Evolutionary conservation across 2,888 invertebrate species (phyloP), one percentile per base, ranked within the genome.

Genomic region (Acronicta psi): DNA sequence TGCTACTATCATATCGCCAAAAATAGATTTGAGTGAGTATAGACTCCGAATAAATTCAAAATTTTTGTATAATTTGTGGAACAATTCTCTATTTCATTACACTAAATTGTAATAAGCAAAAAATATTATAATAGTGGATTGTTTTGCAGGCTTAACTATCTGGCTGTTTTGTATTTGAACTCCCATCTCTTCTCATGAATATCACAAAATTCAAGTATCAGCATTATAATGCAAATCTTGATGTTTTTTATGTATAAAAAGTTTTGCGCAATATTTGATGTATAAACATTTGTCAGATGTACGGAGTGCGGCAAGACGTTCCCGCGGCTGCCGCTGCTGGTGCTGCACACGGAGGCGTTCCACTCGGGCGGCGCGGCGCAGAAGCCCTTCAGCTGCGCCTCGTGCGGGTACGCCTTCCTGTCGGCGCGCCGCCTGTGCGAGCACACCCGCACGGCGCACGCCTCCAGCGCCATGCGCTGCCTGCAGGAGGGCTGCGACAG

Each of bases 221-320:
- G 20, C 20, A 20, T 20, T 20, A 20, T 20, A 20, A 4, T n/a
- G n/a, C 20, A 20, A 20, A 20, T 20, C 20, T 20, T 20, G 20
- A 20, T 20, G 7, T 3, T 10, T 1, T 29, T 10, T 10, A 10
- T 29, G 1, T 2, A 9, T 10, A 1, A 29, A 3, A 29, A 29
- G 29, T 29, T 29, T 4, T 10, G 29, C 25, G 2, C 25, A 25
- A 25, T 25, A 25, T 11, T 11, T 29, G n/a, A 29, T 10, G 3
- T 29, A 3, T 10, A 29, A 34, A n/a, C 34, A 3, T 7, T 40
- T 25, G 1, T 11, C 70, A 82, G 95, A 77, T 95, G 95, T 79
- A 91, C 94, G 40, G 87, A 91, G 42, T 95, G 95, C 81, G 83
- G 85, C 20, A 94, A 94, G 74, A 84, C 92, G 2, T 95, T 95